phyloP scores from a whole-genome alignment of 1,140 invertebrate genomes.

The Drosophila yakuba region DNA sequence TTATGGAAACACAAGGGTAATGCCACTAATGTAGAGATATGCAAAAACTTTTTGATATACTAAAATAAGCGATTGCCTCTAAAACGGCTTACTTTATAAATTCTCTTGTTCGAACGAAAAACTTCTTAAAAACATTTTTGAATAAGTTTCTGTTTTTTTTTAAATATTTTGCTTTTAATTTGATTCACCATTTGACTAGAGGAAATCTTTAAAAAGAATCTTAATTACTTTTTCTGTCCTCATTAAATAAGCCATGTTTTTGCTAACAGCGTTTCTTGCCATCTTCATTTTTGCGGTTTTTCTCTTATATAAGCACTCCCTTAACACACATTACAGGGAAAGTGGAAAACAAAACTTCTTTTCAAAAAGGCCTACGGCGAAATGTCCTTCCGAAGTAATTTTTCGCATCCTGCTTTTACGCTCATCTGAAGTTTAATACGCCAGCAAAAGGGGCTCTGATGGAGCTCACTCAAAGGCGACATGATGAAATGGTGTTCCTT shows the following conservation, averaged over 20 bases:
- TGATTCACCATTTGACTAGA: not conserved
- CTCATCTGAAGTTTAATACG: slow-evolving; percentile 22
- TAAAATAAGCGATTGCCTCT: too few relatives aligned
- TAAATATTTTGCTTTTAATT: too few relatives aligned
- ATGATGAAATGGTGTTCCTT: not conserved
- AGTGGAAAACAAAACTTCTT: slow-evolving; percentile 19
- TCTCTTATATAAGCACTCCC: slow-evolving; percentile 9
- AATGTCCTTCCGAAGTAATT: slow-evolving; percentile 44
- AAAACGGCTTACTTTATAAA: too few relatives aligned
- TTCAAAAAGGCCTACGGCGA: not conserved
- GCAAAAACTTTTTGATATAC: too few relatives aligned
- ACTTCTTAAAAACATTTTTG: too few relatives aligned
- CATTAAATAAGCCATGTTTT: not conserved
- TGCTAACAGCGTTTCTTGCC: not conserved
- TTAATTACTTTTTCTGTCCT: not conserved
- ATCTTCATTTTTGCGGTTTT: slow-evolving; percentile 16
- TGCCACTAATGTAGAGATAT: too few relatives aligned
- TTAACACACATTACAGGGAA: slow-evolving; percentile 1
- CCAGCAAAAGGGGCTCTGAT: slow-evolving; percentile 7
- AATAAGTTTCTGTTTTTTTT: too few relatives aligned
- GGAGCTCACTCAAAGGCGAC: slow-evolving; percentile 5
- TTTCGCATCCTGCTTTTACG: slow-evolving; percentile 6
- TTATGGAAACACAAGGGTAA: not conserved
- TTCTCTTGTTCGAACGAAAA: too few relatives aligned
- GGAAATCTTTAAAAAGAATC: not conserved